Base-by-base conservation (phyloP, 2,113 vertebrate species). In the Oostethus manadensis region DNA sequence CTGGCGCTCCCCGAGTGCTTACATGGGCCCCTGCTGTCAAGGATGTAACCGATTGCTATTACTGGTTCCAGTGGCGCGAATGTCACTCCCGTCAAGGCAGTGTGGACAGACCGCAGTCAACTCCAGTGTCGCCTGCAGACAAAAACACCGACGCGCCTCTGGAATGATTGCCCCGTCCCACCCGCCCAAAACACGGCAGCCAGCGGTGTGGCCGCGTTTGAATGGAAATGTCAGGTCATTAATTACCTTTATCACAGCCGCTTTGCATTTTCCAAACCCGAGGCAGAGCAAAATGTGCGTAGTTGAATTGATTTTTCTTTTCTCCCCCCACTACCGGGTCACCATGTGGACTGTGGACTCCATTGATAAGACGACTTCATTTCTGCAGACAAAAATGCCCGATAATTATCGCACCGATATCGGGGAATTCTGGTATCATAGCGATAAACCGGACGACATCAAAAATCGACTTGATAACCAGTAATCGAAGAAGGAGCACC, bases 261-360 rank as follows among this genome's bases (percentile, higher is more conserved):
- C 66, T 77, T 70, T 14, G 8, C 45, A 10, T 54, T 64, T 66
- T 58, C 45, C 42, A 22, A 49, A 79, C 70, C 66, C 44, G 67
- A 70, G 62, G 68, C 53, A 2, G n/a, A 3, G 62, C 23, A 17
- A 66, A 68, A 72, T 51, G 33, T 15, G 29, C 45, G 51, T 33
- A 21, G 56, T 54, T 54, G 73, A 81, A 88, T 77, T 62, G 73
- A 84, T 77, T n/a, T n/a, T n/a, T n/a, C n/a, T n/a, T n/a, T n/a
- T 80, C 71, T 53, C 70, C 20, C 16, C 15, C 42, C 38, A 40
- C 13, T 60, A 60, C 49, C 16, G 10, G 77, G 64, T 75, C 56
- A 68, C 58, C 1, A 33, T 14, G 35, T n/a, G 44, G 62, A 11
- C 62, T 56, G 46, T 45, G 44, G 54, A 61, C 33, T 45, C n/a